Conservation (phyloP, 2,888 invertebrate species). For the Metopia argyrocephala region DNA sequence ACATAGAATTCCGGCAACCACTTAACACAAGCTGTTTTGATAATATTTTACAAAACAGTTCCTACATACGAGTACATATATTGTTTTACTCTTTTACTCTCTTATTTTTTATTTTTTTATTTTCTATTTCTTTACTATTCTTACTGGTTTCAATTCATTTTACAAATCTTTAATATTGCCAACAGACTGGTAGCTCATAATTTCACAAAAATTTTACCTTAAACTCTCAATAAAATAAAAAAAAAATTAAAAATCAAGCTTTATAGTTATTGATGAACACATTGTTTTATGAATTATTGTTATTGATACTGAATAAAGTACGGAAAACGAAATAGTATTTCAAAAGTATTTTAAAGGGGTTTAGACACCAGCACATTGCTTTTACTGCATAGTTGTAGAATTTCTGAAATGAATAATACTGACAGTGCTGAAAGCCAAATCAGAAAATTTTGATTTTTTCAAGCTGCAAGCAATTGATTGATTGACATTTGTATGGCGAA, state of each 20-base stretch:
- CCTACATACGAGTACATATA: not conserved
- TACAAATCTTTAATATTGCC: too few relatives aligned
- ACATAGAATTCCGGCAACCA: constrained; percentile 63
- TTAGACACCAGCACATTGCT: too few relatives aligned
- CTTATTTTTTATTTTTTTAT: constrained; percentile 4
- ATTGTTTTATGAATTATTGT: constrained; percentile 38
- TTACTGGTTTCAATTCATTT: not conserved
- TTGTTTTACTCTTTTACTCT: not conserved
- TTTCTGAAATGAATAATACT: too few relatives aligned
- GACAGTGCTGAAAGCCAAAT: too few relatives aligned
- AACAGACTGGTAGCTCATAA: not conserved
- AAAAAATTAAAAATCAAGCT: constrained; percentile 7
- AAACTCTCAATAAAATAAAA: not conserved
- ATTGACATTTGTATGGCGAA: too few relatives aligned
- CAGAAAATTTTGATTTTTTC: too few relatives aligned
- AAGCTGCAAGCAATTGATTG: too few relatives aligned
- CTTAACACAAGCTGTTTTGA: constrained; percentile 63
- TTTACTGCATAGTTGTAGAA: too few relatives aligned
- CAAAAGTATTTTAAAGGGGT: not conserved
- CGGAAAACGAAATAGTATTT: not conserved
- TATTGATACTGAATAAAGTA: not conserved
- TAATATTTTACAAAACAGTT: constrained; percentile 55
- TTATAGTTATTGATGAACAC: constrained; percentile 34
- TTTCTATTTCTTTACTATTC: not conserved
- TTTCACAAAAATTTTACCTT: constrained; percentile 11